These are phyloP conservation scores for Chiloscyllium plagiosum DNA, from an alignment of 2,113 vertebrate species.

Conservation along the genomic window DNA sequence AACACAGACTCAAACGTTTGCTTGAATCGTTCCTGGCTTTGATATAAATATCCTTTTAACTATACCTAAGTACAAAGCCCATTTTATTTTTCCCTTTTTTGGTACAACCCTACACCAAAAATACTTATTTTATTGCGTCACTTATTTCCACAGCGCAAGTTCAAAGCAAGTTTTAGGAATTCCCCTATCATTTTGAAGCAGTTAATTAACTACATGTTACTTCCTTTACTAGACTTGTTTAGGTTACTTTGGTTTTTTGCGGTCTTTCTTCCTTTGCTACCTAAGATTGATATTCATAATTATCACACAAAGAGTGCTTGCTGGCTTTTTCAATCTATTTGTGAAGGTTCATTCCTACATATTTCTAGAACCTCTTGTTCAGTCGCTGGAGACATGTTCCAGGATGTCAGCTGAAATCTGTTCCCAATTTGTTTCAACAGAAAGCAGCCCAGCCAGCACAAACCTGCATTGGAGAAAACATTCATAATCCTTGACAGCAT, in stretches of 20 bases:
- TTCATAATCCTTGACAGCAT: not conserved
- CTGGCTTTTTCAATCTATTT: not conserved
- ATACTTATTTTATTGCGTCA: slow-evolving; percentile 16
- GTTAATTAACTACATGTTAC: slow-evolving; percentile 12
- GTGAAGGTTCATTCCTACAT: not conserved
- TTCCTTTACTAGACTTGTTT: not conserved
- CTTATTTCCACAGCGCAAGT: slow-evolving; percentile 4
- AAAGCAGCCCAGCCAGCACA: not conserved
- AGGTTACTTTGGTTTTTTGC: not conserved
- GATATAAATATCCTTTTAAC: not conserved
- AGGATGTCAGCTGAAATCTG: not conserved
- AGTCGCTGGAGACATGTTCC: not conserved
- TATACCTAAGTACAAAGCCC: not conserved
- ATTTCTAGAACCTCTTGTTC: not conserved
- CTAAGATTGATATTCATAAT: not conserved
- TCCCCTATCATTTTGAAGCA: slow-evolving; percentile 5
- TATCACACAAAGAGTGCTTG: not conserved
- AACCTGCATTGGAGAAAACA: not conserved
- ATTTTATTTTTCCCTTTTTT: slow-evolving; percentile 10
- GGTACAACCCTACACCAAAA: not conserved
- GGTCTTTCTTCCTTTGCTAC: not conserved
- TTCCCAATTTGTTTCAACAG: not conserved
- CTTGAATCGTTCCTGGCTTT: not conserved
- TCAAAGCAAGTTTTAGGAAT: slow-evolving; percentile 24
- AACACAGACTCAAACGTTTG: not conserved